These are phyloP conservation scores for Sakesphorus luctuosus DNA, from an alignment of 2,113 vertebrate species.

Conservation along the genomic window DNA sequence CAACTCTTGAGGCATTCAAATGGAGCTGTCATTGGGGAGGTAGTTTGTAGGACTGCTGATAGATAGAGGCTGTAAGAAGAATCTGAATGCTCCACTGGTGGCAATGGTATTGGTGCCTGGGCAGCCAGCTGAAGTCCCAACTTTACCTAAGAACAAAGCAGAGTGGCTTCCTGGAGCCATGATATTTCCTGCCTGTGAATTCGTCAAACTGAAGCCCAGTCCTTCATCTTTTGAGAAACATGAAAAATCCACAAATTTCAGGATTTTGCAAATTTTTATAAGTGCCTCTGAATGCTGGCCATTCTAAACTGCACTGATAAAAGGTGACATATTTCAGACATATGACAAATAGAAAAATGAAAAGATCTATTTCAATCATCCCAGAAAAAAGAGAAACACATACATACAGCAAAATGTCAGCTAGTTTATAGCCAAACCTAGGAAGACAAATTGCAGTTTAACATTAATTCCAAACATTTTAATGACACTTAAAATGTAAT, in stretches of 20 bases:
- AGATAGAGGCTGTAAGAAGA: background rate
- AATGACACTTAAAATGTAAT: background rate
- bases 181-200: background rate
- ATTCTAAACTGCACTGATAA: background rate
- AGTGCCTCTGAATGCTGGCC: background rate
- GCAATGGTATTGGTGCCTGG: background rate
- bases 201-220: background rate
- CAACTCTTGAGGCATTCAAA: background rate
- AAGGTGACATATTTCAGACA: background rate
- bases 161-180: background rate
- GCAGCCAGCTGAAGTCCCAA: background rate
- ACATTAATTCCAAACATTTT: background rate
- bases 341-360: background rate
- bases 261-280: background rate
- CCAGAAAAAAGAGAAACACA: background rate
- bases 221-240: background rate
- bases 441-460: background rate
- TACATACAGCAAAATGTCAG: background rate
- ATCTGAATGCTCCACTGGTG: background rate
- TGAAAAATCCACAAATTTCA: background rate
- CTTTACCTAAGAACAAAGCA: background rate
- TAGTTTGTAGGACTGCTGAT: rapidly evolving
- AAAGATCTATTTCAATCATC: background rate
- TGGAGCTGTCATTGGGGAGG: background rate
- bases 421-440: background rate